These are phyloP conservation scores for chimpanzee (Pan troglodytes) DNA, from an alignment of 2,113 vertebrate genomes.

Conservation along the genomic window NHGRI_mPanTro3-v2.1_pri NC_072404.2:34868501-34869000, in stretches of 20 bases:
- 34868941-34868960: background rate
- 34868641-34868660: background rate
- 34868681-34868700: background rate
- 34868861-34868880: background rate
- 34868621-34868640: background rate
- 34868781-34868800: background rate
- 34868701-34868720: background rate
- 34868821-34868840: background rate
- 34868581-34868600: background rate
- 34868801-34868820: too few relatives aligned
- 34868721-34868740: background rate
- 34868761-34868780: background rate
- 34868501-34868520: background rate
- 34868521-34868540: background rate
- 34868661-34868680: background rate
- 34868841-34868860: background rate
- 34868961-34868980: background rate
- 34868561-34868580: background rate
- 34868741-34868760: background rate
- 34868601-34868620: background rate
- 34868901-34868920: background rate
- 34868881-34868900: background rate
- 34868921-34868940: background rate
- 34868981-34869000: background rate
- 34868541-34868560: background rate